These are phyloP conservation scores for Neogale vison DNA, from an alignment of 2,113 vertebrate genomes.

Conservation along the genomic window DNA sequence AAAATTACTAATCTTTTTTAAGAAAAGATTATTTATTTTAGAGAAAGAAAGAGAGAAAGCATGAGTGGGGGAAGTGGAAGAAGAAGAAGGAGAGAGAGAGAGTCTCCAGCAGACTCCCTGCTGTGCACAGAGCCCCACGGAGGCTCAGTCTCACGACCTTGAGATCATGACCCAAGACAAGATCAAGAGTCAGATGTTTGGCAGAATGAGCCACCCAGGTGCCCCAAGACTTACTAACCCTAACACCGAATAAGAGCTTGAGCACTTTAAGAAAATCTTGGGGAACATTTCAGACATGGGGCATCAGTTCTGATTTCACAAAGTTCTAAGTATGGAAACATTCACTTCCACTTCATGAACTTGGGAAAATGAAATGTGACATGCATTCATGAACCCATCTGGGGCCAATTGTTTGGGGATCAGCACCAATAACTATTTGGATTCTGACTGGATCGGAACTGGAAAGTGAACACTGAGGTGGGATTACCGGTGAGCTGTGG, in stretches of 20 bases:
- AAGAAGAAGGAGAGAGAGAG: background rate
- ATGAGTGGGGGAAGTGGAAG: background rate
- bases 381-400: background rate
- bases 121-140: background rate
- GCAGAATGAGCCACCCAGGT: background rate
- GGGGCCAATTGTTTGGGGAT: fast-evolving
- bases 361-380: background rate
- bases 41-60: background rate
- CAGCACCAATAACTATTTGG: fast-evolving
- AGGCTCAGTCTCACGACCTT: background rate
- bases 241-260: background rate
- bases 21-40: background rate
- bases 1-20: background rate
- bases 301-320: background rate
- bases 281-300: fast-evolving
- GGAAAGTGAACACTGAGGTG: background rate
- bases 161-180: background rate
- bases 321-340: background rate
- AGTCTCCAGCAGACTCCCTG: background rate
- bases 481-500: fast-evolving
- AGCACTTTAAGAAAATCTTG: background rate
- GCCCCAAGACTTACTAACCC: background rate
- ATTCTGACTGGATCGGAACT: no score
- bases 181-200: background rate
- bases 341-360: background rate